A percentile compares a stretch with the other conserved stretches of the same genome.
Conservation (phyloP, 1,140 invertebrate genomes). For the Meloidogyne exigua region DNA sequence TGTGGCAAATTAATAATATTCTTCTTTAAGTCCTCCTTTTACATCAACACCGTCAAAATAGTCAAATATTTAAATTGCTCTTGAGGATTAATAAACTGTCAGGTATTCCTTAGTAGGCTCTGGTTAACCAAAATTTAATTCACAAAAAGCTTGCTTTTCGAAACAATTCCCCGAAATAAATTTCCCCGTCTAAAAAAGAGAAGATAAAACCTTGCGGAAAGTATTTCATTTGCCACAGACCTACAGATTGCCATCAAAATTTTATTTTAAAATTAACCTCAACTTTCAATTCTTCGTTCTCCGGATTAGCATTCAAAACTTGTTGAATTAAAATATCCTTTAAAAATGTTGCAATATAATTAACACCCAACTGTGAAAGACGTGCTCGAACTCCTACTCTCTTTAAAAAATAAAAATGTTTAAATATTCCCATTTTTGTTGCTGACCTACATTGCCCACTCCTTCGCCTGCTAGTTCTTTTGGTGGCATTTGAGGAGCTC, state of each 20-base stretch:
- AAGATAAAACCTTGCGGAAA: too few relatives aligned
- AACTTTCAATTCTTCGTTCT: constrained; percentile 1
- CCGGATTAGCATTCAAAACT: constrained; percentile 26
- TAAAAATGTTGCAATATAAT: constrained; percentile 44
- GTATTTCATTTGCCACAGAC: neutral
- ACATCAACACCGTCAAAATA: too few relatives aligned
- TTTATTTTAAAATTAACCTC: neutral
- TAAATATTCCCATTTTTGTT: neutral
- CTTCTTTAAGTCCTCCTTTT: too few relatives aligned
- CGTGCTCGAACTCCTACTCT: constrained; percentile 44
- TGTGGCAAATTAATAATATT: neutral
- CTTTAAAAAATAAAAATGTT: constrained; percentile 35
- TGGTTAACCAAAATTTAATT: too few relatives aligned
- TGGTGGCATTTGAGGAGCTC: neutral
- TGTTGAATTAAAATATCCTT: constrained; percentile 41
- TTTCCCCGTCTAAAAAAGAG: too few relatives aligned
- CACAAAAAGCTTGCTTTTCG: too few relatives aligned
- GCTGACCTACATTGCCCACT: constrained; percentile 20
- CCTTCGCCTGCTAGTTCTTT: constrained; percentile 25
- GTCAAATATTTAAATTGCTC: too few relatives aligned
- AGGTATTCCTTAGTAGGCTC: too few relatives aligned
- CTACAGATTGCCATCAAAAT: neutral
- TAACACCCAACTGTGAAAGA: constrained; percentile 40
- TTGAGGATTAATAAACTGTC: too few relatives aligned
- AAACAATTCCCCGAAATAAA: too few relatives aligned